Base-by-base conservation (phyloP, 2,888 invertebrate genomes). In the Diaprepes abbreviatus region DNA sequence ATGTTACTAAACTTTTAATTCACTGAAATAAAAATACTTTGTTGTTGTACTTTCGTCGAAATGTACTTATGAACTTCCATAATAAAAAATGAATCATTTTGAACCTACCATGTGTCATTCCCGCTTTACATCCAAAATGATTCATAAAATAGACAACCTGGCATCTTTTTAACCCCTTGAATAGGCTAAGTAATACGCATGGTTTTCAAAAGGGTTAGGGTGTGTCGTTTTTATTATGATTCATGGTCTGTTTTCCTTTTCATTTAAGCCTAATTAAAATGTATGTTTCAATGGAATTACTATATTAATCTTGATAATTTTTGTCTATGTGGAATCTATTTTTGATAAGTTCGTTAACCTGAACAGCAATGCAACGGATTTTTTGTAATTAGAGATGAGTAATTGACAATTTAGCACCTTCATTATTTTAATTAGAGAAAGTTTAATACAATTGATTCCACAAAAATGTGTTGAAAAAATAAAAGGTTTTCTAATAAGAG, bases 151-250 rank as follows among this genome's bases (percentile, higher is more conserved):
- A 57, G 24, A 36, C 38, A 57, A 40, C 28, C 28, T 57, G 57
- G 57, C 57, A 38, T 38, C 57, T 57, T 24, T 57, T 38, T 21
- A 16, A 16, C 7, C 28, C 52, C 57, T 14, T 24, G 19, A 12
- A 24, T n/a, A 9, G 9, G 21, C 6, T 28, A 50, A 28, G 48
- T 28, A 50, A 50, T 38, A 21, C 28, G 14, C 9, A 21, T 10
- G 36, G 38, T 24, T 36, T 38, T 38, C 7, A 24, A 57, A 57
- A 38, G 38, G 57, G 57, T 38, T 57, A 38, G 57, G 57, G 38
- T 10, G 24, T 57, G 57, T 57, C 57, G 19, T 12, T 36, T 57
- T 57, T 57, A 57, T 57, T 16, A 57, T 57, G 57, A 57, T 57
- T 57, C 57, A 57, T 19, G 9, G 36, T 36, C 38, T 38, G 24